Conservation (phyloP, 2,797 vertebrate genomes). For the Acrocephalus scirpaceus region DNA sequence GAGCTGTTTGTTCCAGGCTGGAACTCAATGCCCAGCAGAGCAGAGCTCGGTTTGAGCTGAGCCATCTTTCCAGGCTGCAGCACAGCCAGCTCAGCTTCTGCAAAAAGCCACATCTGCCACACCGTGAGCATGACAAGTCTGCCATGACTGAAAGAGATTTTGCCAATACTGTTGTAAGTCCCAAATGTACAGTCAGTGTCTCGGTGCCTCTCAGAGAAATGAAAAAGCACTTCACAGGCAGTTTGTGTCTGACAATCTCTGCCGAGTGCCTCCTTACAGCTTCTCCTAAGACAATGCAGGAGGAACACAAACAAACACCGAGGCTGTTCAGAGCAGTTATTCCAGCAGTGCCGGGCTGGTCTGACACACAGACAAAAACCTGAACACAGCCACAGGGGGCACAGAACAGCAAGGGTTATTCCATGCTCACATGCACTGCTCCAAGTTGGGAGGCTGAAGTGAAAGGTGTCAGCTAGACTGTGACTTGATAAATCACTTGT, state of each 20-base stretch:
- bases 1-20: background rate
- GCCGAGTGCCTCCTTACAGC: background rate
- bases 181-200: background rate
- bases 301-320: background rate
- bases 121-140: background rate
- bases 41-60: background rate
- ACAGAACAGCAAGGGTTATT: background rate
- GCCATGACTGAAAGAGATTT: background rate
- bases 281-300: background rate
- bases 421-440: background rate
- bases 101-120: background rate
- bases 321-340: background rate
- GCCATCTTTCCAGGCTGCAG: background rate
- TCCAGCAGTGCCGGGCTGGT: background rate
- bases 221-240: background rate
- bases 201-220: background rate
- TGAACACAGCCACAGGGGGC: background rate
- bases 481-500: background rate
- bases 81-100: background rate
- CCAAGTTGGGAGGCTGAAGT: background rate
- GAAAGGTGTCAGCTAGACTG: background rate
- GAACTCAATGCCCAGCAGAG: background rate
- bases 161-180: background rate
- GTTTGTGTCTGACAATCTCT: background rate
- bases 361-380: background rate